A percentile compares a stretch with the other conserved stretches of the same genome.
Evolutionary conservation across 2,797 vertebrate genomes (phyloP).

Genomic region (Mus spretus): DNA sequence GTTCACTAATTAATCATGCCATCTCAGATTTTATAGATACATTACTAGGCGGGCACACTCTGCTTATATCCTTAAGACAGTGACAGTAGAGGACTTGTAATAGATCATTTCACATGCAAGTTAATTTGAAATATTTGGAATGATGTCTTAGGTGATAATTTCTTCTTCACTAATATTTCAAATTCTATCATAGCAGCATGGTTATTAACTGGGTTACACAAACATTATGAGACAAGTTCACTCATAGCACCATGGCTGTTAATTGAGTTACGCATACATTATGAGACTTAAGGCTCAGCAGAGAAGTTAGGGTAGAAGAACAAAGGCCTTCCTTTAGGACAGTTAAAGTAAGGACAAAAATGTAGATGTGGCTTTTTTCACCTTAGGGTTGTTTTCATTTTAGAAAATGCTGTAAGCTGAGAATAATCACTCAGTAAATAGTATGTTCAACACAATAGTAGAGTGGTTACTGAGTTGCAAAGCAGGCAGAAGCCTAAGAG

Average conservation of each 20-base stretch:
- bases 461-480: background rate
- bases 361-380: background rate
- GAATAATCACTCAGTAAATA: background rate
- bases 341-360: background rate
- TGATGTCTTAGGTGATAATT: conserved; percentile 33
- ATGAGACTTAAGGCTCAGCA: background rate
- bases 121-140: conserved; percentile 40
- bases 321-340: background rate
- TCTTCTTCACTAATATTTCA: conserved; percentile 40
- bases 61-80: background rate
- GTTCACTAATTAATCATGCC: background rate
- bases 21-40: background rate
- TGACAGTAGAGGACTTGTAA: background rate
- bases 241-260: background rate
- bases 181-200: background rate
- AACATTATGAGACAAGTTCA: background rate
- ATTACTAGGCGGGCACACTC: background rate
- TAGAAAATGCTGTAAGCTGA: conserved; percentile 50
- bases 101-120: background rate
- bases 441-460: background rate
- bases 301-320: conserved; percentile 12
- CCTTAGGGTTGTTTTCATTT: conserved; percentile 25
- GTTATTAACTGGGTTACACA: conserved; percentile 48
- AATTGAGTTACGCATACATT: background rate
- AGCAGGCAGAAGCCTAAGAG: background rate